A percentile compares a stretch with the other conserved stretches of the same genome.
Conservation (phyloP, 2,113 vertebrate genomes). For the Sclerurus mexicanus region DNA sequence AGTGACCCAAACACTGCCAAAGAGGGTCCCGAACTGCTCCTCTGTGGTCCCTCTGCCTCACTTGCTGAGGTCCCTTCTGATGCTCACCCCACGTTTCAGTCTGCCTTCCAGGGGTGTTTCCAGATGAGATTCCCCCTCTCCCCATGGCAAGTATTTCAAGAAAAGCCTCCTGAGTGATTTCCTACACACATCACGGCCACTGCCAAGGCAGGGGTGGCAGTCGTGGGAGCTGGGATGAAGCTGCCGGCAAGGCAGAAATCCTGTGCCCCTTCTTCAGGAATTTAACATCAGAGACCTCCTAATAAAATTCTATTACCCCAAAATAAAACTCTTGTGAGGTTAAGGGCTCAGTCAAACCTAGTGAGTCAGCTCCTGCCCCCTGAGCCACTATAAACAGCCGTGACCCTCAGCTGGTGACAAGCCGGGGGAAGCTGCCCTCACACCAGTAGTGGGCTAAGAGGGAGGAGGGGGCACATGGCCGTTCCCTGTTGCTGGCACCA, state of each 20-base stretch:
- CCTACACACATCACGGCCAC: rapidly evolving
- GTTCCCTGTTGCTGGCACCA: rapidly evolving
- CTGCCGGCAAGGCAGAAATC: background rate
- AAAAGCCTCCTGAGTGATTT: rapidly evolving
- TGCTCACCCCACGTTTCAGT: rapidly evolving
- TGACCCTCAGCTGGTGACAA: background rate
- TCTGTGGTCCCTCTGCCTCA: background rate
- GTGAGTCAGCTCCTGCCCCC: background rate
- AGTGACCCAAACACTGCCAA: background rate
- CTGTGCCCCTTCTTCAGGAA: background rate
- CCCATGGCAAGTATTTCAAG: background rate
- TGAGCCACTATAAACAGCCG: background rate
- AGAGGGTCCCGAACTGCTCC: background rate
- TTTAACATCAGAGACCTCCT: background rate
- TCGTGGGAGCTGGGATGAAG: background rate
- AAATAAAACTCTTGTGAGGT: background rate
- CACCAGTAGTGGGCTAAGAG: background rate
- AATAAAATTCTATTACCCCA: background rate
- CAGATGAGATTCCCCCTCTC: background rate
- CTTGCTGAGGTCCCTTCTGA: background rate
- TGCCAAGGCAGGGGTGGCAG: too few relatives aligned
- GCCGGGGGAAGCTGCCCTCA: background rate
- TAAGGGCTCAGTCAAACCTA: background rate
- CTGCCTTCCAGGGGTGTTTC: background rate
- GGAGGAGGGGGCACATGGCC: rapidly evolving